Base-by-base conservation (phyloP, 2,888 invertebrate genomes). In the Oithona nana region DNA sequence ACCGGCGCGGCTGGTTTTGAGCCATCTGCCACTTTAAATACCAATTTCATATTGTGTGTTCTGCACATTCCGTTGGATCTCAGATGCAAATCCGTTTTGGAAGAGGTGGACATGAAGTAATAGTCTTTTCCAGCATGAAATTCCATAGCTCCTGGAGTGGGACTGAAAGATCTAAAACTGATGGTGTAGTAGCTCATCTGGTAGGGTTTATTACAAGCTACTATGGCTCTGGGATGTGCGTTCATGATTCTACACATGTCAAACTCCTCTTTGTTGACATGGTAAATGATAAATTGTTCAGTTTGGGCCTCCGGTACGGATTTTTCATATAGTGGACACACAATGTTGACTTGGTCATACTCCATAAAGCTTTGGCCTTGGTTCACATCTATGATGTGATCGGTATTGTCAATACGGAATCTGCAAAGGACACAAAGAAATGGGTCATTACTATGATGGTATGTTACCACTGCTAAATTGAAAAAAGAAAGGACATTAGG, bases 361-460 rank as follows among this genome's bases (percentile, higher is more conserved):
- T 90, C 90, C 73, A 88, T 90, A 16, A 16, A 16, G 39, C 39
- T 39, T 6, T 16, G 39, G 68, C 88, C 88, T 76, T 88, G 86
- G 77, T 92, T 92, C 70, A 93, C 85, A 75, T 93, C 92, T 74
- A 92, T 92, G 75, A 93, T 89, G 75, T 93, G 90, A 76, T 93
- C 92, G 57, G 92, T 92, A 76, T 93, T 93, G 80, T 93, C 92
- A 81, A 92, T 92, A 76, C 92, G 84, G 78, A 93, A 93, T 82
- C 80, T 79, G 79, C 68, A 77, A 76, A 70, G 71, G n/a, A n/a
- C n/a, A n/a, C n/a, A n/a, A n/a, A n/a, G n/a, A n/a, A n/a, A n/a
- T n/a, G n/a, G n/a, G n/a, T n/a, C n/a, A n/a, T n/a, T n/a, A n/a
- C n/a, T n/a, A n/a, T n/a, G n/a, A n/a, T n/a, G n/a, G n/a, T n/a